These are phyloP conservation scores for Amphipoea lucens DNA, from an alignment of 2,888 invertebrate species.

Conservation along the genomic window DNA sequence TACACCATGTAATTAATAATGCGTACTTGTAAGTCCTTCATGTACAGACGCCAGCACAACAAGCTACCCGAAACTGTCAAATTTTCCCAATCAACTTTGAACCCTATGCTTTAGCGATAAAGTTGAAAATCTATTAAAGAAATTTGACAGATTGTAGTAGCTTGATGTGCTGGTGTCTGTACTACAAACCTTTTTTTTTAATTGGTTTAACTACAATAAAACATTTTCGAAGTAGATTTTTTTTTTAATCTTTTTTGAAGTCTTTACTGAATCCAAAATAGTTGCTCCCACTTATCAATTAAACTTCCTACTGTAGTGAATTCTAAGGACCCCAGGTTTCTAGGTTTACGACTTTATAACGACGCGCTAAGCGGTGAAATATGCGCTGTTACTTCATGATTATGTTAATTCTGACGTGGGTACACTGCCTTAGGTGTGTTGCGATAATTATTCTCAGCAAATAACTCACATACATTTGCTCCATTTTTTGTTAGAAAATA, in stretches of 20 bases:
- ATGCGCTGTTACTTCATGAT: constrained; percentile 75
- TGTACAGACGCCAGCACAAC: no score
- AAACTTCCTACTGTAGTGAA: constrained; percentile 61
- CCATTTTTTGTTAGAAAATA: constrained; percentile 30
- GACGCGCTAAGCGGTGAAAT: constrained; percentile 85
- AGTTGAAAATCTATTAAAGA: no score
- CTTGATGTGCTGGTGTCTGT: no score
- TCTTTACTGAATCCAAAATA: background rate
- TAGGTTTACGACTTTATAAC: constrained; percentile 88
- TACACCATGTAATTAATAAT: no score
- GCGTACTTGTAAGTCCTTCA: background rate
- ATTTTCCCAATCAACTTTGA: no score
- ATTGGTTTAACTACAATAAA: no score
- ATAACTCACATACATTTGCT: constrained; percentile 34
- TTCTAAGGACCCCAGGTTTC: constrained; percentile 80
- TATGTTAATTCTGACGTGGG: constrained; percentile 61
- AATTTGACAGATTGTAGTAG: no score
- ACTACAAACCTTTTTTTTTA: background rate
- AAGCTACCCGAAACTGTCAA: no score
- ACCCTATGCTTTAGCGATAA: no score
- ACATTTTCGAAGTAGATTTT: no score
- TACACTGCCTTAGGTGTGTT: constrained; percentile 51
- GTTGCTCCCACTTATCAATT: constrained; percentile 61
- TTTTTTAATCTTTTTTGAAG: background rate
- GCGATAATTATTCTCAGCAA: constrained; percentile 49